Conservation (phyloP, 2,888 invertebrate species). For the Falcaria lacertinaria region DNA sequence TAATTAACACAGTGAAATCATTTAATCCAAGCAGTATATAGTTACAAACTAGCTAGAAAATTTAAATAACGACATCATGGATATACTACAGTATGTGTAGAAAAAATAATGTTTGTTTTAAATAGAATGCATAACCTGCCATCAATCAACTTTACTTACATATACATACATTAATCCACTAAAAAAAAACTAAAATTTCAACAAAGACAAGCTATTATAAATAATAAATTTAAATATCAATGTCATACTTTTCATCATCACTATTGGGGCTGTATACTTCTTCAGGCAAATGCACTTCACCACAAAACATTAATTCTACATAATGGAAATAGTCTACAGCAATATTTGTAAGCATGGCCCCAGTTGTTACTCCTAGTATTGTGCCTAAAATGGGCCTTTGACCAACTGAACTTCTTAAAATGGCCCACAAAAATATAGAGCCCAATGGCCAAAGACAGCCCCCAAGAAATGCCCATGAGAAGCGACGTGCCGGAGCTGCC, state of each 20-base stretch:
- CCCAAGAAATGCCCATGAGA: conserved; percentile 86
- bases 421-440: conserved; percentile 93
- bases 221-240: conserved; percentile 51
- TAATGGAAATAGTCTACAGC: conserved; percentile 83
- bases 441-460: conserved; percentile 93
- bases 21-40: background rate
- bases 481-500: conserved; percentile 80
- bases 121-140: too few species aligned
- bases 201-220: conserved; percentile 4
- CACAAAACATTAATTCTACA: conserved; percentile 80
- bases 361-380: conserved; percentile 84
- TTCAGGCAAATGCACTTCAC: conserved; percentile 70
- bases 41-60: background rate
- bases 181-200: conserved; percentile 14
- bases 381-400: conserved; percentile 83
- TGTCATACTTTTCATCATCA: conserved; percentile 77
- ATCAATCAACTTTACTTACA: background rate
- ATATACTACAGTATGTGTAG: background rate
- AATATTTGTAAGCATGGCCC: conserved; percentile 81
- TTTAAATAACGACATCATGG: background rate
- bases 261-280: conserved; percentile 69
- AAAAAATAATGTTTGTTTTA: background rate
- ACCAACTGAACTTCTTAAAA: conserved; percentile 88
- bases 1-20: background rate
- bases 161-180: background rate